Evolutionary conservation across 2,113 vertebrate genomes (phyloP).

Genomic region (Siniperca knerii): DNA sequence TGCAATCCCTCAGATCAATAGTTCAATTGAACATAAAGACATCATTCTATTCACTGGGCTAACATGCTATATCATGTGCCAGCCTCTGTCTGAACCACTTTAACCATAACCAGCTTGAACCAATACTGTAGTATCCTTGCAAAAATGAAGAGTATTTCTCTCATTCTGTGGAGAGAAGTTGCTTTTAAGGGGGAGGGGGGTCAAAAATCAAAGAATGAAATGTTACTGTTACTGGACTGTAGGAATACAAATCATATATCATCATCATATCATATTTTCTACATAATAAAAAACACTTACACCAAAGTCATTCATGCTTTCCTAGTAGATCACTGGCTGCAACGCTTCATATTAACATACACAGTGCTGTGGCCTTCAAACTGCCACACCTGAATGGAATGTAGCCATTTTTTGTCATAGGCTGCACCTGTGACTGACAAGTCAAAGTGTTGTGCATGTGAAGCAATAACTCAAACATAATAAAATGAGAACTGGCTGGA

Average conservation of each 20-base stretch:
- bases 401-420: too few relatives aligned
- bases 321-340: background rate
- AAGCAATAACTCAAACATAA: too few relatives aligned
- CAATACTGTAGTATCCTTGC: background rate
- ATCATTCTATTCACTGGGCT: constrained; percentile 49
- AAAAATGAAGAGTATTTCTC: background rate
- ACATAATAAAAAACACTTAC: background rate
- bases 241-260: background rate
- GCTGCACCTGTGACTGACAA: too few relatives aligned
- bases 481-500: too few relatives aligned
- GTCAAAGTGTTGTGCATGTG: too few relatives aligned
- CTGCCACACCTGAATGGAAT: too few relatives aligned
- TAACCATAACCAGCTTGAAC: background rate
- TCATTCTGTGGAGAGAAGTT: background rate
- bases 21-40: constrained; percentile 79
- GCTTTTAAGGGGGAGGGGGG: background rate
- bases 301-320: background rate
- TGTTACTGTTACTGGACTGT: background rate
- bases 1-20: constrained; percentile 79
- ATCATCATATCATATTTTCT: background rate
- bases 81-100: background rate
- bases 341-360: background rate
- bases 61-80: constrained; percentile 19
- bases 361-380: too few relatives aligned
- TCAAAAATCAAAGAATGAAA: background rate